Conservation (phyloP, 2,797 vertebrate species). For the Catostomus latipinnis region DNA sequence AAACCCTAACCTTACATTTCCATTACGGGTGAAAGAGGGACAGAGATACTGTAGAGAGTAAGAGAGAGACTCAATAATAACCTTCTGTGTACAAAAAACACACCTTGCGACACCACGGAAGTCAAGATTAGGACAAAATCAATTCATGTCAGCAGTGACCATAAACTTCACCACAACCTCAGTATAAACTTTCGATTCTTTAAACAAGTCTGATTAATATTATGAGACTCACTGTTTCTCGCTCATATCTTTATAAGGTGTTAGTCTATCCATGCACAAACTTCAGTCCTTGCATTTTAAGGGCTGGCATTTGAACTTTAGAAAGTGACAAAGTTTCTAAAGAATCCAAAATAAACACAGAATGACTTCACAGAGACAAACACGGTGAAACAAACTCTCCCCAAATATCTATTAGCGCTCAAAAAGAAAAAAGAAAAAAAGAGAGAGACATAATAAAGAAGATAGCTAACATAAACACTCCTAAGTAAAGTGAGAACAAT, state of each 20-base stretch:
- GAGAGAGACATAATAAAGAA: background rate
- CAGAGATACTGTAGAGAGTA: too few species aligned
- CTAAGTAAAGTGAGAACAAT: too few species aligned
- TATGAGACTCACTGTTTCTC: background rate
- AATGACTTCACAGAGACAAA: conserved; percentile 14
- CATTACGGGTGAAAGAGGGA: background rate
- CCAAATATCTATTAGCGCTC: background rate
- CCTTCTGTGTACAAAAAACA: background rate
- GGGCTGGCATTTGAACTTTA: background rate
- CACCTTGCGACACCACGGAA: background rate
- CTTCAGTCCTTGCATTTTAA: background rate
- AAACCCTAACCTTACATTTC: conserved; percentile 8
- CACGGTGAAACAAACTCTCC: background rate
- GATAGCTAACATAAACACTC: background rate
- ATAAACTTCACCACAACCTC: background rate
- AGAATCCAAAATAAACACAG: conserved; percentile 26
- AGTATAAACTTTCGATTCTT: background rate
- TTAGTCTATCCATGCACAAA: background rate
- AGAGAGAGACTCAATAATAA: background rate
- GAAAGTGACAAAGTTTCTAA: conserved; percentile 17
- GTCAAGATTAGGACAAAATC: background rate
- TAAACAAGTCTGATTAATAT: background rate
- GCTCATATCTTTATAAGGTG: background rate
- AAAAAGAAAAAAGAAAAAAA: background rate
- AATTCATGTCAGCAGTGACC: background rate